A percentile compares a stretch with the other conserved stretches of the same genome.
These are phyloP conservation scores for Pristionchus fissidentatus DNA, from an alignment of 2,888 invertebrate species.

Conservation along the genomic window DNA sequence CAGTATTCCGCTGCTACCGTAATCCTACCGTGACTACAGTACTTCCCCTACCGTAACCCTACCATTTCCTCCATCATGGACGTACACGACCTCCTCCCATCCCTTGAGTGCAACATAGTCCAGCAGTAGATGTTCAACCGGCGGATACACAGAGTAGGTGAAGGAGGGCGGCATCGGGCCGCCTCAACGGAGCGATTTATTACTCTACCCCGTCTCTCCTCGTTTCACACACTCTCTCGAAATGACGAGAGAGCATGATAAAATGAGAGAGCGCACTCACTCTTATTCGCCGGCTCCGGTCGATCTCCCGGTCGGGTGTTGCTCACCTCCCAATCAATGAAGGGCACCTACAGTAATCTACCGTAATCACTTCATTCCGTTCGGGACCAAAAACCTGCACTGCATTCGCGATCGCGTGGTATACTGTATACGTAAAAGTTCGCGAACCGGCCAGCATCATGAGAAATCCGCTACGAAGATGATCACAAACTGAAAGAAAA, in stretches of 20 bases:
- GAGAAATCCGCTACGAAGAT: constrained; percentile 66
- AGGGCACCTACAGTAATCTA: constrained; percentile 54
- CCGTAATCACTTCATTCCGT: not conserved
- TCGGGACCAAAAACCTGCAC: constrained; percentile 56
- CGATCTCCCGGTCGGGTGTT: constrained; percentile 49
- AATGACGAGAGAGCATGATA: not conserved
- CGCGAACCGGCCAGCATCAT: constrained; percentile 64
- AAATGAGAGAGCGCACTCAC: no score
- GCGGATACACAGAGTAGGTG: constrained; percentile 56
- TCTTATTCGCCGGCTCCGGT: not conserved
- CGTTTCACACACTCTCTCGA: not conserved
- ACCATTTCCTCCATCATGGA: constrained; percentile 68
- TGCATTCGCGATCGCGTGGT: constrained; percentile 61
- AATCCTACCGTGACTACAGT: no score
- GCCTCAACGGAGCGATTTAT: not conserved
- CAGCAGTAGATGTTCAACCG: constrained; percentile 54
- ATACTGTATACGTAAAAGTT: constrained; percentile 57
- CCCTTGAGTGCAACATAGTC: constrained; percentile 66
- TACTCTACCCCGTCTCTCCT: not conserved
- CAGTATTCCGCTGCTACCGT: no score
- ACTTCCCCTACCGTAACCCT: not conserved
- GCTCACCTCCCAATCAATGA: constrained; percentile 64
- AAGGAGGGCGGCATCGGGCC: constrained; percentile 52
- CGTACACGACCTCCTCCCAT: constrained; percentile 63
- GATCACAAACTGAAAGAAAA: constrained; percentile 63